A percentile compares a stretch with the other conserved stretches of the same genome.
Evolutionary conservation across 2,888 invertebrate genomes (phyloP).

Genomic region (Morpho helenor): DNA sequence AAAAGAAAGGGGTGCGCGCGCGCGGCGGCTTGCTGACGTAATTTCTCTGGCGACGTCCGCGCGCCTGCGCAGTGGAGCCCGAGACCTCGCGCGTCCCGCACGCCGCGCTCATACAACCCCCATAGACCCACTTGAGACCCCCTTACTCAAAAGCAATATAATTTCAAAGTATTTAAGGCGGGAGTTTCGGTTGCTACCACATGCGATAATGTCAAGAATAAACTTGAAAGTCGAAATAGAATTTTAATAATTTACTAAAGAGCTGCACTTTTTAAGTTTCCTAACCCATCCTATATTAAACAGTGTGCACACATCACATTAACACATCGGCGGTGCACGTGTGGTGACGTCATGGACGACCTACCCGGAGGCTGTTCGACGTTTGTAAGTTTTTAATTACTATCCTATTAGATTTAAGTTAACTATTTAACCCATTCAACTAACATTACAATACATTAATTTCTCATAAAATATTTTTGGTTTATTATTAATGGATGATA

Average conservation of each 20-base stretch:
- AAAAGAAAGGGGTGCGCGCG: constrained; percentile 72
- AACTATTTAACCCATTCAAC: background rate
- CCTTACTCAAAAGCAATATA: background rate
- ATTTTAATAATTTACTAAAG: constrained; percentile 8
- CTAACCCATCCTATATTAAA: constrained; percentile 17
- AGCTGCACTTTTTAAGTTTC: constrained; percentile 17
- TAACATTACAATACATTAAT: too few species aligned
- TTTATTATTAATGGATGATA: too few species aligned
- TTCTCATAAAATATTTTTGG: too few species aligned
- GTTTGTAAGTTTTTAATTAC: constrained; percentile 42
- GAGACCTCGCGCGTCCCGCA: constrained; percentile 63
- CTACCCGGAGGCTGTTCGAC: constrained; percentile 45
- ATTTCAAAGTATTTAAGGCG: background rate
- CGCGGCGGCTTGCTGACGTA: constrained; percentile 62
- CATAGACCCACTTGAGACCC: constrained; percentile 10
- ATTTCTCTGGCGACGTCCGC: constrained; percentile 48
- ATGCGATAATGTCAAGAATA: constrained; percentile 9
- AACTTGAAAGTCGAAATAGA: constrained; percentile 23
- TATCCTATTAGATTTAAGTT: constrained; percentile 4
- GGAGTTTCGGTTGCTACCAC: constrained; percentile 4
- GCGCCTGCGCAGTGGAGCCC: constrained; percentile 56
- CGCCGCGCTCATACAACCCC: constrained; percentile 38
- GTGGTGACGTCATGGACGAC: constrained; percentile 51
- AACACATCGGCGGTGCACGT: constrained; percentile 48
- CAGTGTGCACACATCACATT: constrained; percentile 19